These are phyloP conservation scores for Ciconia boyciana DNA, from an alignment of 2,113 vertebrate genomes.

Conservation along the genomic window DNA sequence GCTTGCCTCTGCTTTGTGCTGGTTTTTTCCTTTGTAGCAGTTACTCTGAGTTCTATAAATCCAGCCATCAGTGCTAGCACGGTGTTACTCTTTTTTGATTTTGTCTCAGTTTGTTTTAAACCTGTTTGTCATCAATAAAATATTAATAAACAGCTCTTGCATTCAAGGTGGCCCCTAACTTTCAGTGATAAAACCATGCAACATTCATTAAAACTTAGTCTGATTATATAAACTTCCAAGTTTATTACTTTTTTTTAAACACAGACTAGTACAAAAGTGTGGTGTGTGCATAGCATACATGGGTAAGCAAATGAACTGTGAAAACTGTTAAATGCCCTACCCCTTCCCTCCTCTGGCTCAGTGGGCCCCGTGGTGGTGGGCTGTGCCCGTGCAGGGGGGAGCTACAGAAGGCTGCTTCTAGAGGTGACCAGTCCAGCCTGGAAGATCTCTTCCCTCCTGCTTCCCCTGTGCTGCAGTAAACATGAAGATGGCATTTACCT, in stretches of 20 bases:
- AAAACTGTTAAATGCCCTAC: not conserved
- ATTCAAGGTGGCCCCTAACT: not conserved
- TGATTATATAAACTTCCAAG: constrained; percentile 47
- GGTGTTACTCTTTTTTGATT: constrained; percentile 60
- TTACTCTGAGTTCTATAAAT: constrained; percentile 57
- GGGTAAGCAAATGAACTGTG: not conserved
- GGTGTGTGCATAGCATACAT: not conserved
- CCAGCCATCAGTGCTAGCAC: constrained; percentile 68
- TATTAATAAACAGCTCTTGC: constrained; percentile 69
- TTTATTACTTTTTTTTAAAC: constrained; percentile 44
- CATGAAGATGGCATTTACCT: fast-evolving
- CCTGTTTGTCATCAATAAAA: constrained; percentile 77
- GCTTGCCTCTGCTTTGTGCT: constrained; percentile 77
- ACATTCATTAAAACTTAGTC: constrained; percentile 27
- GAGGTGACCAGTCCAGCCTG: not conserved
- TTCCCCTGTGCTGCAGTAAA: not conserved
- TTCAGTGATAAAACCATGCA: not conserved
- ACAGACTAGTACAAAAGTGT: constrained; percentile 46
- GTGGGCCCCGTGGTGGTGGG: fast-evolving
- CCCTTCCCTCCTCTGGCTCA: not conserved
- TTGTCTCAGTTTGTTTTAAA: constrained; percentile 78
- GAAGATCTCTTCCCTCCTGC: not conserved
- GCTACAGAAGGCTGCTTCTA: fast-evolving
- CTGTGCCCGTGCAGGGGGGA: not conserved
- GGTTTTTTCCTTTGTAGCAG: constrained; percentile 64